Evolutionary conservation across 1,140 invertebrate species (phyloP), one percentile per base, ranked within the genome.

Genomic region (Kradibia gibbosae): DNA sequence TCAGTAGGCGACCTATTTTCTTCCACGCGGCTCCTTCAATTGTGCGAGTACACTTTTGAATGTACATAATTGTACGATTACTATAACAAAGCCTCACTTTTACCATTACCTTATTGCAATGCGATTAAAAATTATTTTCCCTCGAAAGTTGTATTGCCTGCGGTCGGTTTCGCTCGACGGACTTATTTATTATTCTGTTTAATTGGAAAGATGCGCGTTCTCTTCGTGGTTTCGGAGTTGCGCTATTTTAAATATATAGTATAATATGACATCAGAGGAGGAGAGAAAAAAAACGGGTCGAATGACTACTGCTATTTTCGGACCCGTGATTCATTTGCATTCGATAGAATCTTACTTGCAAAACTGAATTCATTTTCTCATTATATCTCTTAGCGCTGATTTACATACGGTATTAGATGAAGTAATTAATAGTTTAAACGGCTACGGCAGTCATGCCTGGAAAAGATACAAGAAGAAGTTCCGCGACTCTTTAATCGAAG

Each of bases 1-100:
- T 85, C 50, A 22, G 50, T 17, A 53, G 22, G 50, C 50, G 50
- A 53, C 50, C 50, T 53, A 53, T 53, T 53, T n/a, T 53, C 50
- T 80, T 81, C 22, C 10, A 20, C 0, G 0, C 11, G 34, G 28
- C 62, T 60, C 28, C 39, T 67, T 78, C 48, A 78, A 81, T 80
- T 62, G 65, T 36, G 15, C 15, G 20, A 60, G 15, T 39, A 72
- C 28, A 80, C 62, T 62, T 80, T 60, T 39, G 28, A 79, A 71
- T 78, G 17, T 78, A 67, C 78, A 36, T 72, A 60, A 72, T 60
- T 73, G 53, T 60, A 31, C 31, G 17, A 60, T 73, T 72, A 45
- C 39, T 22, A 13, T 72, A 39, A 73, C 45, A 80, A 15, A 57
- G 11, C 39, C 39, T 50, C 74, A 65, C 55, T 62, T 34, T 22